phyloP scores from a whole-genome alignment of 2,888 invertebrate genomes.

The Galerucella calmariensis region DNA sequence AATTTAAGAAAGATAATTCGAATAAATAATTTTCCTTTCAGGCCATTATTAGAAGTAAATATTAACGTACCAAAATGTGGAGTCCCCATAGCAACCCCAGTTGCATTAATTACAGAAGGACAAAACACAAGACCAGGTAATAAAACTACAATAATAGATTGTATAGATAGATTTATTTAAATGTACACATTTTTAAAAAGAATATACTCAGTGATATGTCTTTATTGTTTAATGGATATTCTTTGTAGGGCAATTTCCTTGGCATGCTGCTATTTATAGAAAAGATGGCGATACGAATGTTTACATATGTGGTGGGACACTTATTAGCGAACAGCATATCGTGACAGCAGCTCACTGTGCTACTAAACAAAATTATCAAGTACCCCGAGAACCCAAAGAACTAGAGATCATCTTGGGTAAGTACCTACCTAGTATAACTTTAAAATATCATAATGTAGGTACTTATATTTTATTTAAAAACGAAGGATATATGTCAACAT shows the following conservation, averaged over 20 bases:
- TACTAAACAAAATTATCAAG: slow-evolving; percentile 55
- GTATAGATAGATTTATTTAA: too few relatives aligned
- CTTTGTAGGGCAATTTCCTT: slow-evolving; percentile 71
- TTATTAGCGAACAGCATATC: slow-evolving; percentile 68
- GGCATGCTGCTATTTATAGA: slow-evolving; percentile 73
- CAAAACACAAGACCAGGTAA: slow-evolving; percentile 68
- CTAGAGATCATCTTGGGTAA: slow-evolving; percentile 59
- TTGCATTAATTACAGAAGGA: slow-evolving; percentile 71
- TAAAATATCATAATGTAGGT: too few relatives aligned
- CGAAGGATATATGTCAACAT: too few relatives aligned
- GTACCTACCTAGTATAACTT: not conserved
- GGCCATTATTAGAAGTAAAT: slow-evolving; percentile 28
- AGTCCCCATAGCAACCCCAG: slow-evolving; percentile 64
- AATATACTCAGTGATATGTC: too few relatives aligned
- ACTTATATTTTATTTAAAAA: too few relatives aligned
- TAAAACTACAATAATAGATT: slow-evolving; percentile 2
- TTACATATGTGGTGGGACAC: slow-evolving; percentile 74
- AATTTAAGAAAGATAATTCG: not conserved
- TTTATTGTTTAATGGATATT: not conserved
- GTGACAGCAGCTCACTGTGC: slow-evolving; percentile 75
- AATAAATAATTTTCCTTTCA: slow-evolving; percentile 15
- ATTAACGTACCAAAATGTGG: slow-evolving; percentile 58
- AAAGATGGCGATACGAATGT: slow-evolving; percentile 60
- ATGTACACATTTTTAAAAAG: too few relatives aligned
- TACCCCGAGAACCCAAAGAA: slow-evolving; percentile 54